phyloP scores from a whole-genome alignment of 2,888 invertebrate species.

The Ditylenchus weischeri region DNA sequence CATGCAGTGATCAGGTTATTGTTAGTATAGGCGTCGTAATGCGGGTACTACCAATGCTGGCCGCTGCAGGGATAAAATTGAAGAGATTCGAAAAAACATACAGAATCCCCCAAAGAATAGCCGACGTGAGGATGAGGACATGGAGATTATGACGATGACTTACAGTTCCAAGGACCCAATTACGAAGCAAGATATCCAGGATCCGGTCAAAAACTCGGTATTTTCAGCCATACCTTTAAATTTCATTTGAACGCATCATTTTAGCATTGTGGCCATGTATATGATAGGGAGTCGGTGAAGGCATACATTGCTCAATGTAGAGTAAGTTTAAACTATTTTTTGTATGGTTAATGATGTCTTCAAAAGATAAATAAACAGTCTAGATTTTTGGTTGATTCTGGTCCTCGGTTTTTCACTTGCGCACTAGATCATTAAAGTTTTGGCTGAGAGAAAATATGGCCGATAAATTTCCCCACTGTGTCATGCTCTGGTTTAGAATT shows the following conservation, averaged over 20 bases:
- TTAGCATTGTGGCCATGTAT: constrained; percentile 4
- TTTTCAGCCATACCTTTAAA: not conserved
- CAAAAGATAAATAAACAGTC: not conserved
- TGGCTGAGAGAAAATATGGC: too few species aligned
- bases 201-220: constrained; percentile 38
- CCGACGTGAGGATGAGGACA: constrained; percentile 10
- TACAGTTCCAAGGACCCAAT: constrained; percentile 39
- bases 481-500: too few species aligned
- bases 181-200: constrained; percentile 38
- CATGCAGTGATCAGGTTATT: not conserved
- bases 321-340: not conserved
- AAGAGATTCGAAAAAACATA: not conserved
- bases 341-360: too few species aligned
- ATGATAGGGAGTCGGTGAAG: not conserved
- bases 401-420: too few species aligned
- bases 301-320: not conserved
- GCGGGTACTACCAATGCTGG: not conserved
- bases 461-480: too few species aligned
- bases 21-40: not conserved
- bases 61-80: not conserved
- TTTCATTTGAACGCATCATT: not conserved
- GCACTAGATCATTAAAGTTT: too few species aligned
- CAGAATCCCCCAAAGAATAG: not conserved
- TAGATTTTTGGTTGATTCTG: too few species aligned
- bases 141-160: constrained; percentile 21